phyloP scores from a whole-genome alignment of 2,797 vertebrate species.

The Rhinophrynus dorsalis region DNA sequence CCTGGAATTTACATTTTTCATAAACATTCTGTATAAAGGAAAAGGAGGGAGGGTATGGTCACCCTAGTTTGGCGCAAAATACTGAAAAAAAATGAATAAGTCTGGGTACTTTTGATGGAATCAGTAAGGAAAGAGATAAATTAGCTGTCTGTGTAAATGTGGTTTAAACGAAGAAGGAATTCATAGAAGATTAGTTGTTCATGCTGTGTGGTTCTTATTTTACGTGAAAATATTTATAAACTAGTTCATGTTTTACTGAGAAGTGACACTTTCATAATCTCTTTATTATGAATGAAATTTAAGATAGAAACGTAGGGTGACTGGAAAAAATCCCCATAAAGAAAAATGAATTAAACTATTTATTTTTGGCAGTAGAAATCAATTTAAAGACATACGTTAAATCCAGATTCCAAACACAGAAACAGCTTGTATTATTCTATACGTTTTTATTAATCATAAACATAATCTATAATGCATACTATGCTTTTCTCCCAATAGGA shows the following conservation, averaged over 20 bases:
- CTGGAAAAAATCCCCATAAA: neutral
- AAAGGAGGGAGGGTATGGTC: neutral
- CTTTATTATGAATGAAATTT: slow-evolving; percentile 15
- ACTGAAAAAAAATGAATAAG: neutral
- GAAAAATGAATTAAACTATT: neutral
- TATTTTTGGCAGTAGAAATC: neutral
- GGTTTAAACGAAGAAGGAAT: slow-evolving; percentile 60
- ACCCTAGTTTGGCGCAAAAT: neutral
- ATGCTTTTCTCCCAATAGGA: neutral
- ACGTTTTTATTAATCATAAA: neutral
- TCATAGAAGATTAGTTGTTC: slow-evolving; percentile 33
- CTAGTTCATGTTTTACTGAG: slow-evolving; percentile 2
- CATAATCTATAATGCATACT: neutral
- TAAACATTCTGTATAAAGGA: too few species aligned
- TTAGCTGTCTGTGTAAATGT: slow-evolving; percentile 61
- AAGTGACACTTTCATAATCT: slow-evolving; percentile 22
- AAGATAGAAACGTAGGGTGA: neutral
- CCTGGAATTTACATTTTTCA: too few species aligned
- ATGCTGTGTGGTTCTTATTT: neutral
- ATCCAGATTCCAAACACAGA: neutral
- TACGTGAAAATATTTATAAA: slow-evolving; percentile 20
- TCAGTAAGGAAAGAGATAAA: slow-evolving; percentile 63
- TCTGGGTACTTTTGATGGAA: slow-evolving; percentile 52
- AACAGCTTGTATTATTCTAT: neutral
- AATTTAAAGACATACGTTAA: neutral